Evolutionary conservation across 2,797 vertebrate genomes (phyloP).

Genomic region (Sylvilagus floridanus): DNA sequence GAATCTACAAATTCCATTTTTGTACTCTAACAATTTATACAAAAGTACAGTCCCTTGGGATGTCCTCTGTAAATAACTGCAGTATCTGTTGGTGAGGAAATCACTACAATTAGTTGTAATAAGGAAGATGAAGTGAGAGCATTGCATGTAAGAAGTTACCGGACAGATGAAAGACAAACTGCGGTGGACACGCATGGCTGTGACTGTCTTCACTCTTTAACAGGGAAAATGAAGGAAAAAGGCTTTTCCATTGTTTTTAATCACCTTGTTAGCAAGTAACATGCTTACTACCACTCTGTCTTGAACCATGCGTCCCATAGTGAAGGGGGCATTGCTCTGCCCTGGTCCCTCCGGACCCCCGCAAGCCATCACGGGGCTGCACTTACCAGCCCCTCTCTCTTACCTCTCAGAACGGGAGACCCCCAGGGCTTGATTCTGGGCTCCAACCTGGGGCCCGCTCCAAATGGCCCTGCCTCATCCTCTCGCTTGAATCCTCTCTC

Average conservation of each 20-base stretch:
- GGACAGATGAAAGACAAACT: neutral
- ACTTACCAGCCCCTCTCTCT: rapidly evolving
- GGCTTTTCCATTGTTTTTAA: neutral
- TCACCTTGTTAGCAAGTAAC: neutral
- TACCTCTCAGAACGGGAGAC: neutral
- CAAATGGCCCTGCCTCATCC: neutral
- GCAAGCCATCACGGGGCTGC: rapidly evolving
- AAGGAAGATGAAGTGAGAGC: neutral
- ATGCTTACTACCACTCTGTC: neutral
- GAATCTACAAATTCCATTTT: neutral
- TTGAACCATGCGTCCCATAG: neutral
- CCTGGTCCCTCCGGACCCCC: neutral
- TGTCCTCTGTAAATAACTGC: too few species aligned
- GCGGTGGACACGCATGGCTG: neutral
- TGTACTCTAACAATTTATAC: neutral
- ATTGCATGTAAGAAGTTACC: neutral
- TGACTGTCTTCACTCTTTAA: neutral
- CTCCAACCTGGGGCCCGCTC: too few species aligned
- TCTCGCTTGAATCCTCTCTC: neutral
- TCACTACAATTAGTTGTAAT: neutral
- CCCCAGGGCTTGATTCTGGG: too few species aligned
- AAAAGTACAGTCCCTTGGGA: neutral
- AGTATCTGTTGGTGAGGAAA: neutral
- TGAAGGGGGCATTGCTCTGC: rapidly evolving
- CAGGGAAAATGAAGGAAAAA: neutral